phyloP scores from a whole-genome alignment of 2,113 vertebrate genomes.

The Paramormyrops kingsleyae region DNA sequence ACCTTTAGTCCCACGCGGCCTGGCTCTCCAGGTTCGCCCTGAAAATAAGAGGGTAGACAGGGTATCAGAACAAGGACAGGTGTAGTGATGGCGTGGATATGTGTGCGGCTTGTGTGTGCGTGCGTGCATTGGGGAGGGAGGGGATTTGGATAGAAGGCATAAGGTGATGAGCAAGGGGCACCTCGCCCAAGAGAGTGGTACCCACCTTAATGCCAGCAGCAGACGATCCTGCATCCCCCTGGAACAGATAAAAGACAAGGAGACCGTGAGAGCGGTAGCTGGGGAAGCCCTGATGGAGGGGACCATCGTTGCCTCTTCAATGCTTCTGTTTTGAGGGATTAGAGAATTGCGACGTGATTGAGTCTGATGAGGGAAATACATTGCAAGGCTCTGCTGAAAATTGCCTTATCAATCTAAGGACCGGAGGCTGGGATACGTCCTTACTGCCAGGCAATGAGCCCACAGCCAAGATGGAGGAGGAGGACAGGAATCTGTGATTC shows the following conservation, averaged over 20 bases:
- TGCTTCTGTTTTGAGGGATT: not conserved
- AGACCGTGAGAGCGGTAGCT: not conserved
- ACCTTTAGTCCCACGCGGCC: slow-evolving; percentile 90
- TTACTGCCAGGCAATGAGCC: slow-evolving; percentile 10
- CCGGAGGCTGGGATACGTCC: not conserved
- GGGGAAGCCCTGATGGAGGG: not conserved
- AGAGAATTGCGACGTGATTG: not conserved
- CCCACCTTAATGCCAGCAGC: slow-evolving; percentile 97
- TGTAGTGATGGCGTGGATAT: not conserved
- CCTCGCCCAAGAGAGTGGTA: not conserved
- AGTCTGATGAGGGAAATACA: slow-evolving; percentile 1
- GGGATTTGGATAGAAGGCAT: not conserved
- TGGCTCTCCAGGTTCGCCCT: slow-evolving; percentile 95
- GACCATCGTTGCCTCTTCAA: not conserved
- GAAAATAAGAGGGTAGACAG: slow-evolving; percentile 23
- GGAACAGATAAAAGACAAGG: slow-evolving; percentile 15
- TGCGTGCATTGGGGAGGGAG: not conserved
- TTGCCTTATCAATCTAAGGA: slow-evolving; percentile 2
- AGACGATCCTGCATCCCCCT: slow-evolving; percentile 94
- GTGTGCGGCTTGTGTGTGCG: not conserved
- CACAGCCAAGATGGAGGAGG: not conserved
- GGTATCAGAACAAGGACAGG: not conserved
- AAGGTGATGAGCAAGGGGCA: not conserved
- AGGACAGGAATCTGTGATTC: not conserved
- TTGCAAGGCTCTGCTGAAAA: not conserved